Percentiles rank a stretch among this genome's conserved stretches.
Conservation (phyloP, 2,113 vertebrate species). For the Gambusia holbrooki region DNA sequence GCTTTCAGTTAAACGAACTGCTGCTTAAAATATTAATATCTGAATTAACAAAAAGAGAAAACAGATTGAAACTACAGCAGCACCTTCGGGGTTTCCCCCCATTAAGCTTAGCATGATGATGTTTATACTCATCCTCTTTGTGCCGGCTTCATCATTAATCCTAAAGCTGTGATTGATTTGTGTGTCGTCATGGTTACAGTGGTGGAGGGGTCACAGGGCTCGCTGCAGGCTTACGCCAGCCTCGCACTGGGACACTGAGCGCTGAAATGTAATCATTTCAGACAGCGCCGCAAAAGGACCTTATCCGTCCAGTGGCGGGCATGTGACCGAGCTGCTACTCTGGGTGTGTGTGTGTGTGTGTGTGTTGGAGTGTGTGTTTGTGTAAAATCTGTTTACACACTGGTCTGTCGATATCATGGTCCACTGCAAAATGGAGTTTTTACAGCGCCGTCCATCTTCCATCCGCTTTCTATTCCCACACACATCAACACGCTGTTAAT, state of each 20-base stretch:
- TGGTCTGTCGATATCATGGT: conserved; percentile 31
- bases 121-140: conserved; percentile 42
- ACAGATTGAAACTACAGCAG: background rate
- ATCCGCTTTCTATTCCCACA: conserved; percentile 4
- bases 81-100: conserved; percentile 8
- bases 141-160: conserved; percentile 64
- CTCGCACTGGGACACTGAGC: conserved; percentile 33
- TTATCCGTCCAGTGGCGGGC: conserved; percentile 48
- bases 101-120: conserved; percentile 6
- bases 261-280: conserved; percentile 70
- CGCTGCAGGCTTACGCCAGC: conserved; percentile 50
- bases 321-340: conserved; percentile 15
- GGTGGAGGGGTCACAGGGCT: conserved; percentile 54
- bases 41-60: background rate
- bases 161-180: conserved; percentile 69
- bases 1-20: background rate
- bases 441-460: conserved; percentile 11
- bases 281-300: conserved; percentile 46
- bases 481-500: conserved; percentile 2
- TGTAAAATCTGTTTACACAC: conserved; percentile 20
- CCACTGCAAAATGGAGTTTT: conserved; percentile 33
- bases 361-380: conserved; percentile 20
- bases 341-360: background rate
- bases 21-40: background rate
- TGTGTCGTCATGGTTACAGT: conserved; percentile 59